Evolutionary conservation across 2,797 vertebrate species (phyloP), one percentile per base, ranked within the genome.

Genomic region (Intellagama lesueurii): DNA sequence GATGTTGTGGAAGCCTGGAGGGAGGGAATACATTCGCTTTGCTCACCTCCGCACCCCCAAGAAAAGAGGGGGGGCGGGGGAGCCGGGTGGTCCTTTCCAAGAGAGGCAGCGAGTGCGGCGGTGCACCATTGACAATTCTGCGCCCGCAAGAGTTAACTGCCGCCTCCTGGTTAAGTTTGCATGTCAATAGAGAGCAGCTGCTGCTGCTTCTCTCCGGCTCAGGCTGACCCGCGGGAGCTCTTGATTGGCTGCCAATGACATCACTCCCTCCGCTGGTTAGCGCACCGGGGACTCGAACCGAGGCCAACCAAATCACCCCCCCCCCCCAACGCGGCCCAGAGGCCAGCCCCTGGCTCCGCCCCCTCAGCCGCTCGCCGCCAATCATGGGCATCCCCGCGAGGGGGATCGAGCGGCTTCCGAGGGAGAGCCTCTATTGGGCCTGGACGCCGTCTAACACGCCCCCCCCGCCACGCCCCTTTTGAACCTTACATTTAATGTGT

Each of bases 231-330:
- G 86, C 81, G 89, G 92, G 92, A 95, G 91, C 95, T 94, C 95
- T 94, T 97, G 96, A 99, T 99, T 99, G 98, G 98, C 95, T 97
- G 95, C 94, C 96, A 97, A 97, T 99, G 98, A 99, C 98, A 98
- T 99, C 98, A 99, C 96, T 97, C 96, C 89, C 88, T 28, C 79
- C 0, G 40, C 83, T 70, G 72, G 91, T 91, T 95, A 77, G 88
- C 88, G 91, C 95, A 93, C 93, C 72, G 85, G 85, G 90, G 92
- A 82, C 93, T 86, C 91, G 24, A 84, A 92, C 95, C 93, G 79
- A 94, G 76, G 93, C 93, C 94, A 83, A 90, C 90, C 92, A 72
- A 86, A 80, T 81, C 96, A 92, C 76, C 52, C 90, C 95, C 88
- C 78, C 16, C 78, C 60, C 16, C 60, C 8, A 64, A 64, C 22